Base-by-base conservation (phyloP, 1,140 invertebrate genomes). In the Holcopasites calliopsidis region DNA sequence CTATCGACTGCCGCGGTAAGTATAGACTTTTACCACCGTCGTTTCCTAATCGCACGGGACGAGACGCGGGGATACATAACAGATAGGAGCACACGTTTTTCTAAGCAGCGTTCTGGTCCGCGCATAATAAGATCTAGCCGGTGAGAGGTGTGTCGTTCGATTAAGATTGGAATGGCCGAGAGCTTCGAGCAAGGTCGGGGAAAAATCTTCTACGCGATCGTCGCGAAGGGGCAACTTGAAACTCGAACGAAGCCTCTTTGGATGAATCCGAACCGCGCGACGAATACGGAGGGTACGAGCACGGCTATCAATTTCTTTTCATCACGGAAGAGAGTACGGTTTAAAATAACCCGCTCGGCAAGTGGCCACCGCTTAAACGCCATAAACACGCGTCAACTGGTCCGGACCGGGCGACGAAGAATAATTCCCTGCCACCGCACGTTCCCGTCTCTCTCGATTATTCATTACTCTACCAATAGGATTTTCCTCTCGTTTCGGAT, bases 121-220 rank as follows among this genome's bases (percentile, higher is more conserved):
- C n/a, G 28, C 38, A 66, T 35, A 28, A 55, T 28, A 44, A 50
- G 47, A 76, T 21, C 26, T 21, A 40, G 42, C n/a, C 65, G 55
- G 60, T 31, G 60, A 52, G 61, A 77, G 66, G 74, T 57, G 73
- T 72, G 64, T 72, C 73, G 54, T 58, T 57, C 80, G 73, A 84
- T 84, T 77, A n/a, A 84, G 74, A 18, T 6, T 60, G 81, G 80
- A 84, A 84, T 84, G n/a, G 80, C 40, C 38, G 72, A 54, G 62
- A 82, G 64, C 64, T 64, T 49, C 38, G 68, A 68, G 40, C 69
- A 80, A 83, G 77, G 74, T 66, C 81, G 64, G 65, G 16, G 5
- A 49, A 49, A 49, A 23, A 49, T n/a, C n/a, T n/a, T n/a, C n/a
- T n/a, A n/a, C n/a, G n/a, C n/a, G n/a, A n/a, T n/a, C n/a, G n/a